Evolutionary conservation across 2,888 invertebrate species (phyloP).

Genomic region (Amitus sp.): DNA sequence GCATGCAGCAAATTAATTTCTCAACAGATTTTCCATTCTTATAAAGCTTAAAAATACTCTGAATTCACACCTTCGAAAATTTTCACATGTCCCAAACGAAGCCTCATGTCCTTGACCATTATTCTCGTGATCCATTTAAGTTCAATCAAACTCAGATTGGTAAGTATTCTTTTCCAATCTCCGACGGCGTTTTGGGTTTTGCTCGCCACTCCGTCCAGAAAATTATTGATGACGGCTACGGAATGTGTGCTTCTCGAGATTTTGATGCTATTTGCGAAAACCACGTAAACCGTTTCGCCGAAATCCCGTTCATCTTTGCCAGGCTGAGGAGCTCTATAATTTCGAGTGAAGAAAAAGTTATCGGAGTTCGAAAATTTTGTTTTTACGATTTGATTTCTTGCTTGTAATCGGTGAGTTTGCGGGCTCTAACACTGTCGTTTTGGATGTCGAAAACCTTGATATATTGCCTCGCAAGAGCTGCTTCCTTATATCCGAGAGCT

Average conservation of each 20-base stretch:
- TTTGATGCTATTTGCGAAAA: slow-evolving; percentile 70
- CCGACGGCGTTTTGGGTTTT: slow-evolving; percentile 72
- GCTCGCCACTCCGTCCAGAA: slow-evolving; percentile 79
- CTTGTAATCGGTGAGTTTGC: slow-evolving; percentile 69
- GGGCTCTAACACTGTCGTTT: slow-evolving; percentile 71
- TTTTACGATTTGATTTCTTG: too few species aligned
- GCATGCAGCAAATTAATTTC: too few species aligned
- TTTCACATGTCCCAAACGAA: slow-evolving; percentile 78
- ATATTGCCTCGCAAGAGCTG: slow-evolving; percentile 77
- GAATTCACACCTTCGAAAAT: slow-evolving; percentile 68
- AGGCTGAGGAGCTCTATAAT: too few species aligned
- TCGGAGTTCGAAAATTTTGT: not conserved
- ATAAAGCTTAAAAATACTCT: slow-evolving; percentile 2
- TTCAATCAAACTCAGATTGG: slow-evolving; percentile 77
- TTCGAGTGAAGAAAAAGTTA: too few species aligned
- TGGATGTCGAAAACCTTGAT: slow-evolving; percentile 81
- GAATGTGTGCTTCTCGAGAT: slow-evolving; percentile 68
- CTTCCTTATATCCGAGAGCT: slow-evolving; percentile 86
- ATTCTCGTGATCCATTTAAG: slow-evolving; percentile 92
- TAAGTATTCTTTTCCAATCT: slow-evolving; percentile 73
- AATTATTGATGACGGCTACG: slow-evolving; percentile 77
- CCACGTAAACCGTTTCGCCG: slow-evolving; percentile 79
- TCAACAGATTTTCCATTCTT: not conserved
- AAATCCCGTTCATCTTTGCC: slow-evolving; percentile 76
- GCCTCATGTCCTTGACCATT: slow-evolving; percentile 84